Percentiles rank a stretch among this genome's conserved stretches.
These are phyloP conservation scores for Eptesicus fuscus DNA, from an alignment of 2,113 vertebrate genomes.

Conservation along the genomic window DNA sequence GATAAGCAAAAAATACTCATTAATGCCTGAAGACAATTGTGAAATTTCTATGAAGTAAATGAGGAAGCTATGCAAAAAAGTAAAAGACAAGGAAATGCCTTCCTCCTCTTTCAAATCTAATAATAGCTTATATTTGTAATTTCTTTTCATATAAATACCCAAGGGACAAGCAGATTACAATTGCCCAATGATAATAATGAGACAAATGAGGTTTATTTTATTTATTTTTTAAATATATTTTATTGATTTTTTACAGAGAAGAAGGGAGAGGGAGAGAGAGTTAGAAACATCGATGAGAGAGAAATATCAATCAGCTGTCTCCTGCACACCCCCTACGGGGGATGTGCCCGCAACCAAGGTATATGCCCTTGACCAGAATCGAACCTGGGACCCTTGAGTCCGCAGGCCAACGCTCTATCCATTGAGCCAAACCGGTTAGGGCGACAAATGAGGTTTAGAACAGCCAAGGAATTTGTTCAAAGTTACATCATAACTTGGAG, in stretches of 20 bases:
- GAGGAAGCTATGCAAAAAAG: not conserved
- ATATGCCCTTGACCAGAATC: too few relatives aligned
- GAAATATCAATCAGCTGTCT: too few relatives aligned
- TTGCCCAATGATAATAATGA: not conserved
- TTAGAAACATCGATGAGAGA: too few relatives aligned
- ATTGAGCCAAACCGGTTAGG: too few relatives aligned
- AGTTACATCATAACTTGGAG: not conserved
- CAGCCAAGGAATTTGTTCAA: not conserved
- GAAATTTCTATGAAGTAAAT: constrained; percentile 15
- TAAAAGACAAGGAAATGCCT: not conserved
- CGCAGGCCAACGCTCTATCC: too few relatives aligned
- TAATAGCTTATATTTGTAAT: not conserved
- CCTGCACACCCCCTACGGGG: too few relatives aligned
- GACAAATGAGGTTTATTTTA: not conserved
- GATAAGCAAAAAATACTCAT: not conserved
- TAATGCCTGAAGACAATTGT: not conserved
- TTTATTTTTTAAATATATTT: too few relatives aligned
- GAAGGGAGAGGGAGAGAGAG: too few relatives aligned
- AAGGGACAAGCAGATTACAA: not conserved
- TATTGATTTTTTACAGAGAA: too few relatives aligned
- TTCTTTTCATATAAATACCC: not conserved
- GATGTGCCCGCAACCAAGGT: too few relatives aligned
- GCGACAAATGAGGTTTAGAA: not conserved
- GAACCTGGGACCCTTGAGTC: too few relatives aligned
- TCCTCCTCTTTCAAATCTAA: not conserved